These are phyloP conservation scores for Parelbella ahira DNA, from an alignment of 2,888 invertebrate species.

Conservation along the genomic window DNA sequence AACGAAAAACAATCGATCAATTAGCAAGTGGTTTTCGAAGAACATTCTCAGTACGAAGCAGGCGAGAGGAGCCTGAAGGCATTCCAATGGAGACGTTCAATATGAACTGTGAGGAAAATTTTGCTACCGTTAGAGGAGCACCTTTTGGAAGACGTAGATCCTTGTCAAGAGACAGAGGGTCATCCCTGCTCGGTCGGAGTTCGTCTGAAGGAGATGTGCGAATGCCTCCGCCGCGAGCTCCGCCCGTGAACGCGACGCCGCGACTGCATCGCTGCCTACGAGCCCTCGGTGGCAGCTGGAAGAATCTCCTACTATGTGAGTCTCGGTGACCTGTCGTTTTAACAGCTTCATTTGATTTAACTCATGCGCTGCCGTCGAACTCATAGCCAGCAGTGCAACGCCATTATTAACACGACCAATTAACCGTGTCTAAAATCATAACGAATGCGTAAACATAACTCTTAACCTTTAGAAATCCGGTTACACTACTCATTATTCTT, in stretches of 20 bases:
- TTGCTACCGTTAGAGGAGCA: constrained; percentile 68
- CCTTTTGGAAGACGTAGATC: constrained; percentile 71
- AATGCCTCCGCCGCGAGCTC: constrained; percentile 56
- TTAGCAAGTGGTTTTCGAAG: constrained; percentile 67
- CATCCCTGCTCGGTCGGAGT: constrained; percentile 81
- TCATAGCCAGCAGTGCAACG: constrained; percentile 9
- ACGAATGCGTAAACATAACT: constrained; percentile 46
- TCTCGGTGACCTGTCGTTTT: constrained; percentile 53
- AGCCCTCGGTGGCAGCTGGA: constrained; percentile 89
- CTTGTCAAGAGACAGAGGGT: constrained; percentile 73
- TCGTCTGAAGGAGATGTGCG: constrained; percentile 86
- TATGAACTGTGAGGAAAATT: constrained; percentile 57
- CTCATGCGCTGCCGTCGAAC: constrained; percentile 26
- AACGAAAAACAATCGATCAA: constrained; percentile 65
- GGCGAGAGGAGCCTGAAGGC: constrained; percentile 58
- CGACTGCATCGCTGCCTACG: constrained; percentile 85
- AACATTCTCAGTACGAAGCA: constrained; percentile 66
- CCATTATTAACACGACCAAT: constrained; percentile 45
- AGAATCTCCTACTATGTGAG: constrained; percentile 89
- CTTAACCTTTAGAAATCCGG: constrained; percentile 58
- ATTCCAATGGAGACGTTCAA: constrained; percentile 69
- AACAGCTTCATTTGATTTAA: constrained; percentile 40
- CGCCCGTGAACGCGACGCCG: constrained; percentile 64
- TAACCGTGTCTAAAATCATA: constrained; percentile 48
- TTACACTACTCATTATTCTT: constrained; percentile 55